A percentile compares a stretch with the other conserved stretches of the same genome.
Conservation (phyloP, 2,113 vertebrate species). For the Xenopus tropicalis region UCB_Xtro_10.0 CM004450.2:123328501-123329000, state of each 20-base stretch:
- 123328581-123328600: constrained; percentile 11
- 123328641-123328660: background rate
- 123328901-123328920: background rate
- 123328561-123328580: background rate
- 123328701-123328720: background rate
- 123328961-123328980: background rate
- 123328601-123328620: background rate
- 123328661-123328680: background rate
- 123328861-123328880: background rate
- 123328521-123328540: no score
- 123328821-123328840: constrained; percentile 6
- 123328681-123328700: no score
- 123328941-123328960: background rate
- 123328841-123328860: background rate
- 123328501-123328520: no score
- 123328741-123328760: background rate
- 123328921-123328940: no score
- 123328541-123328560: no score
- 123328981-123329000: background rate
- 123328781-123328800: background rate
- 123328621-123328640: background rate
- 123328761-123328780: background rate
- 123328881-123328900: background rate
- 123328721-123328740: background rate
- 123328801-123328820: background rate